These are phyloP conservation scores for Aethes cnicana DNA, from an alignment of 2,888 invertebrate species.

Conservation along the genomic window DNA sequence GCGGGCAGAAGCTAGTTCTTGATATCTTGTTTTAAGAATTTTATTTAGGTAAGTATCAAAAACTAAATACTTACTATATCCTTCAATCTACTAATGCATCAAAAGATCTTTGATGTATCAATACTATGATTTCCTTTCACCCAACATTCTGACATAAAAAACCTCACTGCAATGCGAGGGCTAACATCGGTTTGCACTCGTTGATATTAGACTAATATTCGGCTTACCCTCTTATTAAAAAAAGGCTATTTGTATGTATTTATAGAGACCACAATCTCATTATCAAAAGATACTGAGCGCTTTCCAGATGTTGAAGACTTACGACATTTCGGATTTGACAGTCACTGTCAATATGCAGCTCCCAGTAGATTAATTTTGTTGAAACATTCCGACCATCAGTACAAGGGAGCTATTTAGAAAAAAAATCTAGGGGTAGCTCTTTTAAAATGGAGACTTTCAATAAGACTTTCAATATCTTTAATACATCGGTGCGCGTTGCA, in stretches of 20 bases:
- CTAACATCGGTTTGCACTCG: slow-evolving; percentile 80
- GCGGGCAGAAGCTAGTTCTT: too few species aligned
- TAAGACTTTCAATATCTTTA: slow-evolving; percentile 15
- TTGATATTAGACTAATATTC: slow-evolving; percentile 79
- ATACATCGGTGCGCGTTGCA: slow-evolving; percentile 5
- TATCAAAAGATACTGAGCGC: not conserved
- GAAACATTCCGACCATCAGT: slow-evolving; percentile 58
- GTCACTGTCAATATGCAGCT: slow-evolving; percentile 62
- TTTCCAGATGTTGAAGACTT: not conserved
- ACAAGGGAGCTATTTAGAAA: slow-evolving; percentile 9
- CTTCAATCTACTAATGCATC: slow-evolving; percentile 25
- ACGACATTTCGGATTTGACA: slow-evolving; percentile 33
- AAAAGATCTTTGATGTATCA: slow-evolving; percentile 33
- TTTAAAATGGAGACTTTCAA: not conserved
- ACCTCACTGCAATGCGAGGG: slow-evolving; percentile 58
- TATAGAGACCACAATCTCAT: slow-evolving; percentile 56
- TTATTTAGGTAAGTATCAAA: not conserved
- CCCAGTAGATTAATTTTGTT: slow-evolving; percentile 75
- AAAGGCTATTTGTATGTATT: slow-evolving; percentile 79
- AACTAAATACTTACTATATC: not conserved
- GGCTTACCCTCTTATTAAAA: slow-evolving; percentile 79
- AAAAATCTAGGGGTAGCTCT: slow-evolving; percentile 4
- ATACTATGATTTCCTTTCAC: slow-evolving; percentile 43
- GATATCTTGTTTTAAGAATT: too few species aligned
- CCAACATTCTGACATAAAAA: slow-evolving; percentile 63